Evolutionary conservation across 2,113 vertebrate genomes (phyloP), one percentile per base, ranked within the genome.

Genomic region (Petrocephalus zakoni): DNA sequence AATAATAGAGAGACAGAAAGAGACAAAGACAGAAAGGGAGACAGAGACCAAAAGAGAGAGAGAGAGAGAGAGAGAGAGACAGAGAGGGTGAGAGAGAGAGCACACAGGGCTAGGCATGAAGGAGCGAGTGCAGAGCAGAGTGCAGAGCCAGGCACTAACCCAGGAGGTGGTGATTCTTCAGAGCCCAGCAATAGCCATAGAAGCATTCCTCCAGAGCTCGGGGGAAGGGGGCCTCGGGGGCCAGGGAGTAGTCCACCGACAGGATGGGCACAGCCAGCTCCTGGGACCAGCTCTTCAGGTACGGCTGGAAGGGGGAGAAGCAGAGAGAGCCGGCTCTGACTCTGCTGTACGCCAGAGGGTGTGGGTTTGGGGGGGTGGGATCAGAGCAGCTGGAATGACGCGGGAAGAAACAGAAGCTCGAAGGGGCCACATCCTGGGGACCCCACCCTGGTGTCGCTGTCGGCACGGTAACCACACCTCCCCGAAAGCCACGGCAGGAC

Each of bases 141-240:
- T 7, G 42, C 21, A 51, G 49, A 22, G 49, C 25, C 29, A 37
- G 47, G 19, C 47, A 92, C 90, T 85, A 56, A 97, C 97, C 97
- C 2, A 98, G 95, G 17, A 98, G 93, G 85, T 94, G 92, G 83
- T 95, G 96, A 93, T 98, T 93, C 89, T 94, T 95, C 88, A 98
- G 83, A 58, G 97, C 97, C 97, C 97, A 98, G 94, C 97, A 98
- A 93, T 98, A 98, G 58, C 97, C 96, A 0, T 95, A 98, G 93
- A 98, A 98, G 90, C 97, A 98, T 89, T 98, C 97, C 88, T 98
- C 97, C 68, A 98, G 93, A 0, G 97, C 97, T 0, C 97, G 92
- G 8, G 97, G 97, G 90, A 98, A 98, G 1, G 97, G 97, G 0
- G 97, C 97, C 90, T 98, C 97, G 0, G 97, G 97, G 1, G 97